Percentiles rank a stretch among this genome's conserved stretches.
phyloP scores from a whole-genome alignment of 2,888 invertebrate genomes.

The Liopterus haemorrhoidalis region DNA sequence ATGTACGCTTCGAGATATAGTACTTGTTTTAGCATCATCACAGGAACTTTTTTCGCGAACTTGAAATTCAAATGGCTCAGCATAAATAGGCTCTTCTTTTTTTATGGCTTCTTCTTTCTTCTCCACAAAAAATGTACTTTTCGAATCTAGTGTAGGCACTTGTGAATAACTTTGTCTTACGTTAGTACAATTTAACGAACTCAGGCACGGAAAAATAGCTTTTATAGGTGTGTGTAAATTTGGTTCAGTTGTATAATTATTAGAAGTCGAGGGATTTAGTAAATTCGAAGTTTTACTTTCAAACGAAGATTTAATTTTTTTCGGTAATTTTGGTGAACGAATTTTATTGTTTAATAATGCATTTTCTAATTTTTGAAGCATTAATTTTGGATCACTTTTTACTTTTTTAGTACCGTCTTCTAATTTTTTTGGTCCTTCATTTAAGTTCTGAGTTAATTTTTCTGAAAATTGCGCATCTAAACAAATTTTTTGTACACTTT shows the following conservation, averaged over 20 bases:
- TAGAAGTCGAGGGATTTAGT: constrained; percentile 8
- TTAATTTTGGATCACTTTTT: constrained; percentile 54
- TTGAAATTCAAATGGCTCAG: constrained; percentile 50
- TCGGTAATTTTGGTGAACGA: constrained; percentile 29
- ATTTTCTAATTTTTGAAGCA: constrained; percentile 59
- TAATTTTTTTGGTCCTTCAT: constrained; percentile 3
- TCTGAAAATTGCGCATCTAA: constrained; percentile 15
- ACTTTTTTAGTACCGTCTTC: constrained; percentile 22
- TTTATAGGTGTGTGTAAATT: constrained; percentile 19
- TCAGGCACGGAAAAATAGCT: constrained; percentile 38
- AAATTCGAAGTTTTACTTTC: constrained; percentile 28
- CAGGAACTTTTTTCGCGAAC: constrained; percentile 23
- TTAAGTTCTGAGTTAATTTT: constrained; percentile 17
- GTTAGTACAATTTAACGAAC: constrained; percentile 41
- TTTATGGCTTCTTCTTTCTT: constrained; percentile 27
- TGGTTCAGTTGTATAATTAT: constrained; percentile 20
- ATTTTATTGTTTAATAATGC: constrained; percentile 51
- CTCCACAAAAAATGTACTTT: constrained; percentile 39
- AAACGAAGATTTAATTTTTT: constrained; percentile 31
- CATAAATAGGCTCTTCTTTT: constrained; percentile 56
- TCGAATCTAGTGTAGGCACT: constrained; percentile 37
- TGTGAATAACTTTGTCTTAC: constrained; percentile 38
- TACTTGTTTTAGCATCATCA: constrained; percentile 28
- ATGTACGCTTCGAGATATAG: constrained; percentile 43
- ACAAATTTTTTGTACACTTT: constrained; percentile 15